Evolutionary conservation across 2,113 vertebrate species (phyloP), one percentile per base, ranked within the genome.

Genomic region (Anas platyrhynchos): DNA sequence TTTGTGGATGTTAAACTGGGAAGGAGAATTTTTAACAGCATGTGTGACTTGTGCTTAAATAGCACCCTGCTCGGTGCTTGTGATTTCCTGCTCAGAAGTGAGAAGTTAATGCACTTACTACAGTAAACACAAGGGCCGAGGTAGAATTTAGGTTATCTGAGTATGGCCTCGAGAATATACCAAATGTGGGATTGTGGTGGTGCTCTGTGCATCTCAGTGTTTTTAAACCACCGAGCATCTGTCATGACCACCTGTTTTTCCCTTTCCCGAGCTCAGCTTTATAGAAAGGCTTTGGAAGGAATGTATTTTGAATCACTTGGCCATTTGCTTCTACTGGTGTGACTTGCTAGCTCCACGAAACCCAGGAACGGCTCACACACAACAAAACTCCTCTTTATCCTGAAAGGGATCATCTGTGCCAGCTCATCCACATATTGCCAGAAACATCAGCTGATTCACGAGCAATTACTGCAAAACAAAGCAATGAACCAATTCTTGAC

Each of bases 361-460:
- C 44, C 26, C 88, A 50, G 82, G 93, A 91, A 67, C 86, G 81
- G 27, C 88, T 94, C 44, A 10, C 92, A 61, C 63, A 84, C 82
- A 96, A 97, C 96, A 97, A 91, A 94, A 34, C 93, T 79, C 77
- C 83, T 91, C 96, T 97, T 97, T 21, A 93, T 93, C 68, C 88
- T 59, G 31, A 12, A 59, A 58, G 94, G 91, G 85, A 83, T 74
- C 31, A 13, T 84, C 83, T 16, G 86, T 88, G 97, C 97, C 97
- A 97, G 88, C 89, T 81, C 62, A 34, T 34, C 91, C 84, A 34
- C 84, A 54, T 48, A 22, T 16, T 80, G 97, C 97, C 97, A 97
- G 93, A 56, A 94, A 16, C 11, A 38, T 94, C 95, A 89, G 77
- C 96, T 96, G 97, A 97, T 91, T 76, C 29, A 9, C 9, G 68